phyloP scores from a whole-genome alignment of 2,113 vertebrate genomes.

The Sapajus apella region DNA sequence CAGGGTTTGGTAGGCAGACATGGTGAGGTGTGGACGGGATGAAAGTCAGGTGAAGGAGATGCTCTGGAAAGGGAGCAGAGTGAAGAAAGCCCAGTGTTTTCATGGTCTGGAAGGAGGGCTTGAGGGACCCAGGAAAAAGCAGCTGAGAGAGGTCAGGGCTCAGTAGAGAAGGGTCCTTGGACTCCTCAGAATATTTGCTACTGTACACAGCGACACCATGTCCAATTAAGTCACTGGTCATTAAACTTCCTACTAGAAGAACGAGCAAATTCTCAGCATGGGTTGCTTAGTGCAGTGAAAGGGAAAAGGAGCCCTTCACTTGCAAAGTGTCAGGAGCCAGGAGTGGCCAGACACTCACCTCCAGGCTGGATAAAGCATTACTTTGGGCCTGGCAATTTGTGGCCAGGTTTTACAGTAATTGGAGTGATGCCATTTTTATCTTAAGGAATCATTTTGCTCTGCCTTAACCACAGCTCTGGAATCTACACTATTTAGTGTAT shows the following conservation, averaged over 20 bases:
- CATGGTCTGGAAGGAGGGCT: not conserved
- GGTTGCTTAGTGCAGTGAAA: slow-evolving; percentile 15
- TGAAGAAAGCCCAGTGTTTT: not conserved
- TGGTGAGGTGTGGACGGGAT: not conserved
- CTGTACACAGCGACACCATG: not conserved
- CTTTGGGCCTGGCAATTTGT: not conserved
- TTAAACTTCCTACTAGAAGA: slow-evolving; percentile 49
- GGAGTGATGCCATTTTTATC: slow-evolving; percentile 73
- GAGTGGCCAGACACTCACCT: slow-evolving; percentile 37
- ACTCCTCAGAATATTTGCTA: not conserved
- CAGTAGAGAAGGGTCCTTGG: not conserved
- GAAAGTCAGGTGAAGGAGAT: not conserved
- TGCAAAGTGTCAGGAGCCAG: not conserved
- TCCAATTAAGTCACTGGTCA: slow-evolving; percentile 61
- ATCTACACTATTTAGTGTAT: slow-evolving; percentile 56
- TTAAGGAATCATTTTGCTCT: slow-evolving; percentile 50
- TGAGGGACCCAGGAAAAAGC: not conserved
- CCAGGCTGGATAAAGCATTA: slow-evolving; percentile 41
- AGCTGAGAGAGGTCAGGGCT: not conserved
- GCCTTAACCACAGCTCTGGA: slow-evolving; percentile 4
- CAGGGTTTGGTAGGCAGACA: not conserved
- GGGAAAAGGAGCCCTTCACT: slow-evolving; percentile 1
- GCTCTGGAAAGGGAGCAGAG: not conserved
- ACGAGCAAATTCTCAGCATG: slow-evolving; percentile 63
- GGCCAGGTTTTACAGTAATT: slow-evolving; percentile 66